These are phyloP conservation scores for Embidobia sp. DNA, from an alignment of 2,888 invertebrate species.

Conservation along the genomic window DNA sequence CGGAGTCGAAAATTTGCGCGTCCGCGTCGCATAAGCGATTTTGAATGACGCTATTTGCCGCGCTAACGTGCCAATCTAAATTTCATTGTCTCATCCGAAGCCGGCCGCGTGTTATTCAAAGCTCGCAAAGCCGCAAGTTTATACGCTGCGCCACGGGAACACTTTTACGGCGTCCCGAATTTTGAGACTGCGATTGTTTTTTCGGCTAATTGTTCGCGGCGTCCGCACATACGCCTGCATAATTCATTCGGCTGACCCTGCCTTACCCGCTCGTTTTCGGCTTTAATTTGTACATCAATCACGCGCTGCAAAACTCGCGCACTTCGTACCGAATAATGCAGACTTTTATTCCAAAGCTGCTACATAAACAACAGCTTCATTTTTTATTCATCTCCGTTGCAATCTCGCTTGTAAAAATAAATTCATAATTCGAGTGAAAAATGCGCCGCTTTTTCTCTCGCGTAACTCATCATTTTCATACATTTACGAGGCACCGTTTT, in stretches of 20 bases:
- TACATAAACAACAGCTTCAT: too few species aligned
- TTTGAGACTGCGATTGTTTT: constrained; percentile 67
- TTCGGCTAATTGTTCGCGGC: constrained; percentile 11
- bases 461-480: too few species aligned
- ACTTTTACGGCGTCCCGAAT: constrained; percentile 52
- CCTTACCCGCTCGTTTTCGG: neutral
- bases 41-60: constrained; percentile 60
- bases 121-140: constrained; percentile 32
- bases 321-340: too few species aligned
- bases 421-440: too few species aligned
- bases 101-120: constrained; percentile 40
- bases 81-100: constrained; percentile 58
- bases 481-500: too few species aligned
- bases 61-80: constrained; percentile 63
- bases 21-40: constrained; percentile 60
- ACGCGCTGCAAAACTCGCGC: constrained; percentile 9
- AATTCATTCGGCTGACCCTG: constrained; percentile 21
- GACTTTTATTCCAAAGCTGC: too few species aligned
- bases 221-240: constrained; percentile 14
- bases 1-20: constrained; percentile 40
- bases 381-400: too few species aligned
- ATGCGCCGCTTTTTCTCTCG: too few species aligned
- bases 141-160: constrained; percentile 10
- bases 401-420: too few species aligned
- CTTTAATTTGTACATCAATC: constrained; percentile 24